Evolutionary conservation across 2,888 invertebrate genomes (phyloP).

Genomic region (Melieria picta): DNA sequence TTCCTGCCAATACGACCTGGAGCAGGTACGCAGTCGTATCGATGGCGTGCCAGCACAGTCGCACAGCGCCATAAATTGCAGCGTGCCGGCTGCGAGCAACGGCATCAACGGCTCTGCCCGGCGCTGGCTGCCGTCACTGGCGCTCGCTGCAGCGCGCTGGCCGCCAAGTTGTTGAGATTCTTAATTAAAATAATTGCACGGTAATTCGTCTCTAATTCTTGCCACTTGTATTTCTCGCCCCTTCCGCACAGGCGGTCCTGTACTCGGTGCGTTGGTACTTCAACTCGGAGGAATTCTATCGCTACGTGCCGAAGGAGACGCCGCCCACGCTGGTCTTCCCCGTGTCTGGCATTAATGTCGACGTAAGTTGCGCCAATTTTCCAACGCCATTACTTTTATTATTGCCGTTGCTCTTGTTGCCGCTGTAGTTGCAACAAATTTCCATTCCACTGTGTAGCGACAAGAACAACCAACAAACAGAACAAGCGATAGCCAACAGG

Average conservation of each 20-base stretch:
- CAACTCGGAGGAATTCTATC: slow-evolving; percentile 72
- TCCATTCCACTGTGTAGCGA: slow-evolving; percentile 17
- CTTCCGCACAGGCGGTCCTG: slow-evolving; percentile 62
- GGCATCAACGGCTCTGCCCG: not conserved
- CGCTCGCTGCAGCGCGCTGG: not conserved
- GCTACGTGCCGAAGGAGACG: slow-evolving; percentile 71
- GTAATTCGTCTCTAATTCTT: slow-evolving; percentile 49
- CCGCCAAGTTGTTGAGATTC: slow-evolving; percentile 28
- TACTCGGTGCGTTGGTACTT: slow-evolving; percentile 75
- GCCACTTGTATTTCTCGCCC: slow-evolving; percentile 33
- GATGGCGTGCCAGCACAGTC: not conserved
- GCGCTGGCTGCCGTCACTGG: not conserved
- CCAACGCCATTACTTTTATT: slow-evolving; percentile 5
- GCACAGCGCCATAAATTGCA: no score
- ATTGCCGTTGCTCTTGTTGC: not conserved
- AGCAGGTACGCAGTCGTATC: slow-evolving; percentile 56
- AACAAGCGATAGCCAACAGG: not conserved
- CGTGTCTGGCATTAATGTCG: slow-evolving; percentile 70
- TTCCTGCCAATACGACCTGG: slow-evolving; percentile 66
- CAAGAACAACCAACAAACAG: slow-evolving; percentile 4
- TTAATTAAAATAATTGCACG: slow-evolving; percentile 51
- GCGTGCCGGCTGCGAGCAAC: not conserved
- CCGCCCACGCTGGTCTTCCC: slow-evolving; percentile 70
- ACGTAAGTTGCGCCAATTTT: slow-evolving; percentile 67
- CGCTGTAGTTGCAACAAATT: slow-evolving; percentile 6